Evolutionary conservation across 1,140 invertebrate species (phyloP), one percentile per base, ranked within the genome.

Genomic region (Ptiloglossa arizonensis): DNA sequence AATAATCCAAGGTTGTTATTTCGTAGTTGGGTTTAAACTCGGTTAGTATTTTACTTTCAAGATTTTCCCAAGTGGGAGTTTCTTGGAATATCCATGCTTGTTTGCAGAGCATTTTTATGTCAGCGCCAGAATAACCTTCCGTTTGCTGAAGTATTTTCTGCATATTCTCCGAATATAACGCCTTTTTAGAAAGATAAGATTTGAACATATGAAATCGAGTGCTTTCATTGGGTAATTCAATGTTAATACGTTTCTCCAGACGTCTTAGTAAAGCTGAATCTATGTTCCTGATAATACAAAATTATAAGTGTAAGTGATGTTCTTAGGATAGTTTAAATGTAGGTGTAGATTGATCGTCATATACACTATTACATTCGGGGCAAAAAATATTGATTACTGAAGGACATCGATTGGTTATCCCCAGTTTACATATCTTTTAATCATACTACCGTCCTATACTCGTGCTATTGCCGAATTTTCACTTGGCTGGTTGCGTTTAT

Each of bases 91-190:
- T 96, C 77, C 94, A 95, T 1, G 96, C 95, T 94, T 99, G 97
- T 93, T 98, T 98, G 87, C 97, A 98, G 13, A 97, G 94, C 79
- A 97, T 90, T 83, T 96, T 96, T n/a, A 99, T 95, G 88, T 99
- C 98, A 24, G 97, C 96, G 8, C 97, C 97, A 8, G 97, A 97
- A 89, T 97, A 99, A 5, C 95, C 95, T 27, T 96, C 94, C 0
- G 96, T 97, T 80, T 93, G 90, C 87, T 38, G 93, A 87, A 13
- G 94, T 87, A 74, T 94, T 93, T 75, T 94, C 89, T 0, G 90
- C 67, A 8, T 82, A 69, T 56, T 87, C n/a, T n/a, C n/a, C n/a
- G n/a, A n/a, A n/a, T n/a, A n/a, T n/a, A n/a, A n/a, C 64, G 80
- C 88, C 54, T 88, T 87, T 88, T 87, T 19, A 79, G 90, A 24